Evolutionary conservation across 2,113 vertebrate species (phyloP).

Genomic region (Tyto alba): DNA sequence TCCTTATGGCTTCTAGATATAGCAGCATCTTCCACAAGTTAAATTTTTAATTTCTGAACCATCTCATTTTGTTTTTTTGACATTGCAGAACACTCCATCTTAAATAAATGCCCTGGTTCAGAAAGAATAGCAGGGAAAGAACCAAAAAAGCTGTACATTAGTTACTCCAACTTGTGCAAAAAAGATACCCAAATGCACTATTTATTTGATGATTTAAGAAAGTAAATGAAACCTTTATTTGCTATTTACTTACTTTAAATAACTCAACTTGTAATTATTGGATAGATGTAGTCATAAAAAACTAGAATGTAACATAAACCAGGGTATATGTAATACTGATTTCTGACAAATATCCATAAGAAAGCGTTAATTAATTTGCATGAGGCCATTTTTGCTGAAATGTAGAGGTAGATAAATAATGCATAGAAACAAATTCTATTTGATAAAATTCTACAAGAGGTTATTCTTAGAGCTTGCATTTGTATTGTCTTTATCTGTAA

Average conservation of each 20-base stretch:
- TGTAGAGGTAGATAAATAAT: slow-evolving; percentile 28
- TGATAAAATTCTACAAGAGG: not conserved
- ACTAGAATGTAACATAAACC: not conserved
- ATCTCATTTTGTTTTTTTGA: slow-evolving; percentile 18
- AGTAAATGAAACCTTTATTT: not conserved
- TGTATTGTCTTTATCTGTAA: slow-evolving; percentile 4
- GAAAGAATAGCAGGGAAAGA: not conserved
- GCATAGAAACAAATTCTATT: slow-evolving; percentile 3
- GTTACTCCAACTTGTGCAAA: not conserved
- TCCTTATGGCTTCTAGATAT: slow-evolving; percentile 1
- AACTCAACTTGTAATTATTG: not conserved
- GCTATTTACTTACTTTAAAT: not conserved
- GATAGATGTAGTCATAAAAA: not conserved
- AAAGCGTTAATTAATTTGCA: not conserved
- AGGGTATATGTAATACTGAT: not conserved
- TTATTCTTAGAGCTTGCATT: slow-evolving; percentile 23
- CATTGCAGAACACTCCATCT: not conserved
- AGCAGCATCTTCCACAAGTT: not conserved
- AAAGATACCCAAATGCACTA: not conserved
- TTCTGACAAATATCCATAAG: not conserved
- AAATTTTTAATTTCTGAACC: slow-evolving; percentile 34
- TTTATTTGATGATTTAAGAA: not conserved
- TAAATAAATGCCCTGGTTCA: not conserved
- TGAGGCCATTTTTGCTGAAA: not conserved
- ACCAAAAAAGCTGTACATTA: not conserved